Percentiles rank a stretch among this genome's conserved stretches.
phyloP scores from a whole-genome alignment of 2,888 invertebrate species.

The Acronicta psi region DNA sequence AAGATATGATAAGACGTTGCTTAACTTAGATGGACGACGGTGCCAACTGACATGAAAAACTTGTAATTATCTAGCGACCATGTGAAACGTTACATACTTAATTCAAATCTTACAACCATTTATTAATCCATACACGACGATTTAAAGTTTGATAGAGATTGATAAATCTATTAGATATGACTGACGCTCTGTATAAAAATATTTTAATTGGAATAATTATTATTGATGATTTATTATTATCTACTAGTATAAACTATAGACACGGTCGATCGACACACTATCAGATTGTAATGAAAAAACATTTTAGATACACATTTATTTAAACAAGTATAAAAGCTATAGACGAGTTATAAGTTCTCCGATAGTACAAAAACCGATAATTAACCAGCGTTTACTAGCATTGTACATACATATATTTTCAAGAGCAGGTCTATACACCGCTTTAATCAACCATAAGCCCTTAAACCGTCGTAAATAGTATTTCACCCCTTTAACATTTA shows the following conservation, averaged over 20 bases:
- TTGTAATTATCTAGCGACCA: slow-evolving; percentile 49
- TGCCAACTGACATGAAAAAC: slow-evolving; percentile 35
- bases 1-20: slow-evolving; percentile 43
- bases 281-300: no score
- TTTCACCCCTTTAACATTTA: slow-evolving; percentile 46
- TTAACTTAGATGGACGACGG: slow-evolving; percentile 31
- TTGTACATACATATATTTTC: no score
- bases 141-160: slow-evolving; percentile 54
- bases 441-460: slow-evolving; percentile 32
- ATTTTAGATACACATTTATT: no score
- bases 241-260: neutral
- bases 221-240: slow-evolving; percentile 37
- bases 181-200: slow-evolving; percentile 39
- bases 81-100: slow-evolving; percentile 55
- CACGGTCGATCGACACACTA: slow-evolving; percentile 12
- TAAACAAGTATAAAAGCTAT: no score
- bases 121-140: slow-evolving; percentile 50
- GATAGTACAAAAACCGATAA: no score
- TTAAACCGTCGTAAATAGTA: slow-evolving; percentile 22
- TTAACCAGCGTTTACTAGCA: no score
- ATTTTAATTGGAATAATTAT: slow-evolving; percentile 42
- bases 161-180: slow-evolving; percentile 58
- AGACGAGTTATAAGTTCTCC: no score
- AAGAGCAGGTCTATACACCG: slow-evolving; percentile 21
- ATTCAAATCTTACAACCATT: slow-evolving; percentile 54